phyloP scores from a whole-genome alignment of 2,797 vertebrate species.

The Cuculus canorus region DNA sequence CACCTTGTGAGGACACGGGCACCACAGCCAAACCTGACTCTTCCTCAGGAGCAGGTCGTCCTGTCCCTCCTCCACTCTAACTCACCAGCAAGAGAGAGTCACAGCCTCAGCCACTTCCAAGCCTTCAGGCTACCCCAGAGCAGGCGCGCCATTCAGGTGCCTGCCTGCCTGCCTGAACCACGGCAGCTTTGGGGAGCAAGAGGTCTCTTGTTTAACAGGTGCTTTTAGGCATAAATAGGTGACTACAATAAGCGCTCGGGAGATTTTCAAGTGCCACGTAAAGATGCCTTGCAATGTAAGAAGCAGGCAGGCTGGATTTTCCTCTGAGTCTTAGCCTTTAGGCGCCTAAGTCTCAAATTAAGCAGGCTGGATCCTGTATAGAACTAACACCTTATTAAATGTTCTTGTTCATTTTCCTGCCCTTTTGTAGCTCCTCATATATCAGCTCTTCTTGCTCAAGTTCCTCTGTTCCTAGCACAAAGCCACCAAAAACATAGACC shows the following conservation, averaged over 20 bases:
- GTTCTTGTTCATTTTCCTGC: neutral
- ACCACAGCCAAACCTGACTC: neutral
- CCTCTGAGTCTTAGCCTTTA: neutral
- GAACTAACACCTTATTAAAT: neutral
- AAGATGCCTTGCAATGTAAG: neutral
- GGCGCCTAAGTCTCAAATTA: neutral
- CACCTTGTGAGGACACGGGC: neutral
- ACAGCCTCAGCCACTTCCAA: neutral
- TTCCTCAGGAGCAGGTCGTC: neutral
- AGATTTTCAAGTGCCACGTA: neutral
- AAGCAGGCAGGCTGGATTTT: neutral
- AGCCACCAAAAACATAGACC: neutral
- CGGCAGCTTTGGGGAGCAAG: neutral
- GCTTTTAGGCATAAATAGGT: neutral
- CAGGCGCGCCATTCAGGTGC: neutral
- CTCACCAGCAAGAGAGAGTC: neutral
- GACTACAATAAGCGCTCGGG: neutral
- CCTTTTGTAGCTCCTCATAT: neutral
- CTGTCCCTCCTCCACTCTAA: neutral
- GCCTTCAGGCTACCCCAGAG: neutral
- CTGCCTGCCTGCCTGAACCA: neutral
- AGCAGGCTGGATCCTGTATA: neutral
- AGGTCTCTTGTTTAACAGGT: neutral
- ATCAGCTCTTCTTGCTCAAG: neutral
- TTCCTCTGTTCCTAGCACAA: neutral